A percentile compares a stretch with the other conserved stretches of the same genome.
phyloP scores from a whole-genome alignment of 2,888 invertebrate species.

The Ormyrus labotus region DNA sequence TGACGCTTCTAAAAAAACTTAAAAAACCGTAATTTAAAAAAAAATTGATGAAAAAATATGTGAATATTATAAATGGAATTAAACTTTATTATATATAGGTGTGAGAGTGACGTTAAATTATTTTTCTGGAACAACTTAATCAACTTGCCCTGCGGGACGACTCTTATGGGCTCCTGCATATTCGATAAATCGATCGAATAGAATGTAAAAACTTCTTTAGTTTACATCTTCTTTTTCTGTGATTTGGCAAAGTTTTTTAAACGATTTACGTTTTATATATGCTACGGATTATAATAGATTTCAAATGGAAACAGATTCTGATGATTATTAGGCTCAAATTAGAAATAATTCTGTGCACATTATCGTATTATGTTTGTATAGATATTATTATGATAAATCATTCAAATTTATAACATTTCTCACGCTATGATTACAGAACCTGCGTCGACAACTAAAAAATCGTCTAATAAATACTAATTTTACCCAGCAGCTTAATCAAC shows the following conservation, averaged over 20 bases:
- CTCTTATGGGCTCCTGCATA: neutral
- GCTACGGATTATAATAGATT: neutral
- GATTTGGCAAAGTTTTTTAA: no score
- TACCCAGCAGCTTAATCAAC: neutral
- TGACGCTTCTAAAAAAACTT: no score
- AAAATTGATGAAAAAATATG: slow-evolving; percentile 21
- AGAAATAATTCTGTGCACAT: neutral
- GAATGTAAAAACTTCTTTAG: neutral
- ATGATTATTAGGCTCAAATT: neutral
- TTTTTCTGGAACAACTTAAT: slow-evolving; percentile 43
- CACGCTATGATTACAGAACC: neutral
- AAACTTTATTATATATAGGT: slow-evolving; percentile 25
- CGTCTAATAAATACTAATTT: slow-evolving; percentile 40
- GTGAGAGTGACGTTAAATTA: slow-evolving; percentile 44
- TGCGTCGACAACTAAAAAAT: slow-evolving; percentile 3
- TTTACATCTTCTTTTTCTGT: no score
- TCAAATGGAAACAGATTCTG: neutral
- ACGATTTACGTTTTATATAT: no score
- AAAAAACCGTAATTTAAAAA: no score
- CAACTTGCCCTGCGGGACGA: slow-evolving; percentile 17
- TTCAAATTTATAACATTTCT: neutral
- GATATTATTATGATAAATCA: neutral
- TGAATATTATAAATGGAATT: slow-evolving; percentile 28
- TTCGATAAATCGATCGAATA: slow-evolving; percentile 36
- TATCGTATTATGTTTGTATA: slow-evolving; percentile 2